phyloP scores from a whole-genome alignment of 1,140 invertebrate species.

The Drosophila asahinai region DNA sequence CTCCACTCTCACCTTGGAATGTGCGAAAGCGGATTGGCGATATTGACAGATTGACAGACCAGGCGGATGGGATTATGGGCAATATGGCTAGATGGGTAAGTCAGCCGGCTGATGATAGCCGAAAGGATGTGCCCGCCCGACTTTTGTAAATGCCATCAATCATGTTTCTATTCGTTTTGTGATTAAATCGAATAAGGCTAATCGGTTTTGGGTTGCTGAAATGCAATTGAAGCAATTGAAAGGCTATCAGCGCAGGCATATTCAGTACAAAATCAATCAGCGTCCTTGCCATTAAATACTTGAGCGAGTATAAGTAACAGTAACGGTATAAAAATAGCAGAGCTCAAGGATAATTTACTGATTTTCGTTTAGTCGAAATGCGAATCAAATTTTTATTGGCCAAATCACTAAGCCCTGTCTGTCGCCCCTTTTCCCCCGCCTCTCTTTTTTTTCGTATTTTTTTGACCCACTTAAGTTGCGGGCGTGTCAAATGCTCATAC shows the following conservation, averaged over 20 bases:
- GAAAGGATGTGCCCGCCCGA: conserved; percentile 12
- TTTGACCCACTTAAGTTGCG: conserved; percentile 30
- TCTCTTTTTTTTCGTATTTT: not conserved
- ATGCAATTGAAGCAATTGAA: conserved; percentile 31
- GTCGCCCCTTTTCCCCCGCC: not conserved
- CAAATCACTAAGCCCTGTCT: not conserved
- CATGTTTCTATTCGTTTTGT: conserved; percentile 10
- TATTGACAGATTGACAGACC: conserved; percentile 44
- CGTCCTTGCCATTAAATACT: no score
- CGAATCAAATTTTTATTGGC: not conserved
- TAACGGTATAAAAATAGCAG: not conserved
- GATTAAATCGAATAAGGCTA: conserved; percentile 34
- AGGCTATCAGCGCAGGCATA: not conserved
- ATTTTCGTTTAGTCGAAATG: not conserved
- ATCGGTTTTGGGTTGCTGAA: conserved; percentile 17
- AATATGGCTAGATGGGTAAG: conserved; percentile 20
- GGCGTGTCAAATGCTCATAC: conserved; percentile 30
- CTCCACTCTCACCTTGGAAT: not conserved
- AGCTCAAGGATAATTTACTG: conserved; percentile 6
- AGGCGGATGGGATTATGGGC: conserved; percentile 38
- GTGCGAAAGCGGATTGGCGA: conserved; percentile 26
- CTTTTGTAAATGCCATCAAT: conserved; percentile 44
- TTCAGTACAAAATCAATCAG: conserved; percentile 1
- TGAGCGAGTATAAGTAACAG: no score
- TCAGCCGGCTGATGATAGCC: conserved; percentile 35